These are phyloP conservation scores for Amphiura filiformis DNA, from an alignment of 35 echinoderm and acorn worm genomes.

Conservation along the genomic window DNA sequence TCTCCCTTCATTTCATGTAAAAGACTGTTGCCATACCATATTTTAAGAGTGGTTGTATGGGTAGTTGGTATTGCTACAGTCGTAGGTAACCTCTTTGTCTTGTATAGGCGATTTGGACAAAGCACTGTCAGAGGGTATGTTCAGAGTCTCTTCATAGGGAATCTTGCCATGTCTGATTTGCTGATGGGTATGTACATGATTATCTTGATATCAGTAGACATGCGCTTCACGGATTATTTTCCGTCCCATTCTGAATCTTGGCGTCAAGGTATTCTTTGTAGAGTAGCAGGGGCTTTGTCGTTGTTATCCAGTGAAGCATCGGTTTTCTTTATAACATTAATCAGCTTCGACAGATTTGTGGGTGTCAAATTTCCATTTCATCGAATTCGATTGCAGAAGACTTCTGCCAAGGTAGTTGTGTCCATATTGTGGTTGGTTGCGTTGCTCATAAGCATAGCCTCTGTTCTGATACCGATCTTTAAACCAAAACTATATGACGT, in stretches of 20 bases:
- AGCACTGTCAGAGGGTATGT: not conserved
- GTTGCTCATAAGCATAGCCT: not conserved
- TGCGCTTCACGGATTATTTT: constrained; percentile 12
- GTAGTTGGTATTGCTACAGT: constrained; percentile 24
- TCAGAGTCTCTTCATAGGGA: not conserved
- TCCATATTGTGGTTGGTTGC: not conserved
- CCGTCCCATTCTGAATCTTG: not conserved
- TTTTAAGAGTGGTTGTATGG: constrained; percentile 29
- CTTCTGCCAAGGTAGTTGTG: not conserved
- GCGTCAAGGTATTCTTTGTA: not conserved
- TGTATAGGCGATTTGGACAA: constrained; percentile 1
- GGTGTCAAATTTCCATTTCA: not conserved
- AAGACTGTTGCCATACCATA: not conserved
- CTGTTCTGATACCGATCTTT: not conserved
- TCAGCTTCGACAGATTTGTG: not conserved
- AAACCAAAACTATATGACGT: not conserved
- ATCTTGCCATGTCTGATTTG: not conserved
- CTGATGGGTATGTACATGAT: constrained; percentile 48
- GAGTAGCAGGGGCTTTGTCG: not conserved
- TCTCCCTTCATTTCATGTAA: not conserved
- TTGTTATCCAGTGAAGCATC: not conserved
- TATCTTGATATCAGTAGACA: constrained; percentile 23
- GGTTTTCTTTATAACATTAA: not conserved
- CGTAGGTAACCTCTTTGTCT: constrained; percentile 36
- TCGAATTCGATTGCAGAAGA: not conserved